A percentile compares a stretch with the other conserved stretches of the same genome.
Evolutionary conservation across 1,140 invertebrate species (phyloP).

Genomic region (Solenopsis fugax): DNA sequence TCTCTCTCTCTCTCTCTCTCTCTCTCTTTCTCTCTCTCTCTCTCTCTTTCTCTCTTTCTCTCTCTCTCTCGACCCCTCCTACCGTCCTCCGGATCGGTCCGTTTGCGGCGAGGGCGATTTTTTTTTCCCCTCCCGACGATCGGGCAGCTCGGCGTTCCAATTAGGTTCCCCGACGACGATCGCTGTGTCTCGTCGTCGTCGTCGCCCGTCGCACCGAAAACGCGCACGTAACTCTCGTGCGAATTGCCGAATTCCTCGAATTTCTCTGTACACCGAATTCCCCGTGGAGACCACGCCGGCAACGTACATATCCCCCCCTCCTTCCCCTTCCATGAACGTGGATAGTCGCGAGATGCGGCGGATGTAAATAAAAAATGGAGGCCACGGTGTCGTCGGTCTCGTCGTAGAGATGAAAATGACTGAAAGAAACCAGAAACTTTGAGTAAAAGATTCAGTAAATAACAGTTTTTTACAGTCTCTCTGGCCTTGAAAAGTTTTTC

Average conservation of each 20-base stretch:
- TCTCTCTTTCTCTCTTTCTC: background rate
- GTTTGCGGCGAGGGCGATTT: slow-evolving; percentile 11
- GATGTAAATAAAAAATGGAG: slow-evolving; percentile 37
- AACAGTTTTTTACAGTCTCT: too few species aligned
- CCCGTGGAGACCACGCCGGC: background rate
- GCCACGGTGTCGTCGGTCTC: background rate
- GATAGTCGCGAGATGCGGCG: background rate
- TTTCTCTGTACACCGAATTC: background rate
- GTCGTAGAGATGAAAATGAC: background rate
- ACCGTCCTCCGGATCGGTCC: too few species aligned
- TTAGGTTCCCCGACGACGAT: slow-evolving; percentile 10
- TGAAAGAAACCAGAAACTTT: too few species aligned
- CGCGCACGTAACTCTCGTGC: background rate
- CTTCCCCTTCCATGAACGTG: background rate
- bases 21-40: too few species aligned
- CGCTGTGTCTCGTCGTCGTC: background rate
- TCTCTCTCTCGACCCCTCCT: background rate
- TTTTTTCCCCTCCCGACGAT: slow-evolving; percentile 8
- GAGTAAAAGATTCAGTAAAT: too few species aligned
- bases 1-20: too few species aligned
- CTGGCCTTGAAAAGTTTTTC: too few species aligned
- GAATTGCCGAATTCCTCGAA: too few species aligned
- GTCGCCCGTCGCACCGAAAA: background rate
- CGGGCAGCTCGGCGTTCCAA: slow-evolving; percentile 1
- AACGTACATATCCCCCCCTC: background rate